phyloP scores from a whole-genome alignment of 2,797 vertebrate genomes.

The Malacoctenus gilli region DNA sequence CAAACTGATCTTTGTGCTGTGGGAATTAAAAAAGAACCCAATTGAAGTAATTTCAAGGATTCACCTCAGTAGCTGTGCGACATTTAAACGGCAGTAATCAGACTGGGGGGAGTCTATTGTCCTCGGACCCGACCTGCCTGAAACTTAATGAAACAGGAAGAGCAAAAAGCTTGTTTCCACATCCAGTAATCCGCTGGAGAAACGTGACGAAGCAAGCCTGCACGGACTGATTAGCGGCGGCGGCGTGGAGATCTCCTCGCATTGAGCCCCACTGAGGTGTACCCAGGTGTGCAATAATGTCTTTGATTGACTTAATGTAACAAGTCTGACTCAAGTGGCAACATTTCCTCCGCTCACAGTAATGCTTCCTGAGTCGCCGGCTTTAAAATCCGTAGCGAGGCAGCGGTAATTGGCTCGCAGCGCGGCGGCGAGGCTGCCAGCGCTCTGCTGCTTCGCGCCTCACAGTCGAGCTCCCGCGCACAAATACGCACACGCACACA shows the following conservation, averaged over 20 bases:
- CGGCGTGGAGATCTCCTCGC: constrained; percentile 3
- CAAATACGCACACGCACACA: constrained; percentile 2
- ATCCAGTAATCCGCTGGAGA: no score
- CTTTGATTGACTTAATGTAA: constrained; percentile 58
- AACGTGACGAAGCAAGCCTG: neutral
- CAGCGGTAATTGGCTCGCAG: constrained; percentile 62
- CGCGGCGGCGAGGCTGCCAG: constrained; percentile 18
- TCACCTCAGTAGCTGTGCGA: neutral
- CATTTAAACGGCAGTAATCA: constrained; percentile 2
- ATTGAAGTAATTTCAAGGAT: no score
- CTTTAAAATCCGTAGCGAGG: constrained; percentile 45
- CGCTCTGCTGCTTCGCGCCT: constrained; percentile 38
- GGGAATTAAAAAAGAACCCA: no score
- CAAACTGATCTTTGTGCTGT: no score
- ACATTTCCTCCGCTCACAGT: constrained; percentile 36
- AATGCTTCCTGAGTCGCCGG: constrained; percentile 46
- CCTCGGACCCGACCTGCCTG: constrained; percentile 1
- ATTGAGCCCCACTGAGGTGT: constrained; percentile 27
- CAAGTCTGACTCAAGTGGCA: constrained; percentile 51
- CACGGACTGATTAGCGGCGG: constrained; percentile 1
- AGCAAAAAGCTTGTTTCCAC: neutral
- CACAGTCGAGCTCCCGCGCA: constrained; percentile 6
- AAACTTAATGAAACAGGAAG: neutral
- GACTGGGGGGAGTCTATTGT: neutral
- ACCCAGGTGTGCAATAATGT: constrained; percentile 54